phyloP scores from a whole-genome alignment of 2,888 invertebrate genomes.

The Cheilosia soror region DNA sequence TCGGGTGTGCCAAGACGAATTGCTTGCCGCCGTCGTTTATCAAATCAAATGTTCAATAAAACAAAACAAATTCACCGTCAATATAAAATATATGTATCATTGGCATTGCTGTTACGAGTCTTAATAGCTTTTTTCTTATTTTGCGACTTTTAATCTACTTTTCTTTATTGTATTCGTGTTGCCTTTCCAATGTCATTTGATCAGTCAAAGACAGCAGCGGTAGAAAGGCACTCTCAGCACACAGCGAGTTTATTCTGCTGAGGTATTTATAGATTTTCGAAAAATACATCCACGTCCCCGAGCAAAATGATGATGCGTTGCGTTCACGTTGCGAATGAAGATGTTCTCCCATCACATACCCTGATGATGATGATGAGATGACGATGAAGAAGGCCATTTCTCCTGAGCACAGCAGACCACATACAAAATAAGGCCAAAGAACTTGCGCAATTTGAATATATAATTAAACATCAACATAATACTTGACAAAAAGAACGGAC shows the following conservation, averaged over 20 bases:
- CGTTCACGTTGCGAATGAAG: slow-evolving; percentile 60
- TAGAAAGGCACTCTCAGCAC: slow-evolving; percentile 13
- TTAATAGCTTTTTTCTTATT: slow-evolving; percentile 28
- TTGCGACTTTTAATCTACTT: slow-evolving; percentile 9
- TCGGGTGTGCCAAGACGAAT: slow-evolving; percentile 55
- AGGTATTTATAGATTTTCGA: slow-evolving; percentile 59
- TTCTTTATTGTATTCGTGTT: slow-evolving; percentile 26
- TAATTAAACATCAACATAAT: slow-evolving; percentile 54
- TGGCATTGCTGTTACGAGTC: slow-evolving; percentile 56
- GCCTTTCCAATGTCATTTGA: slow-evolving; percentile 72
- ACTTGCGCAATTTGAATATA: slow-evolving; percentile 64
- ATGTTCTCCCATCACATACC: slow-evolving; percentile 44
- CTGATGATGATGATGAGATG: slow-evolving; percentile 12
- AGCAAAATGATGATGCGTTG: slow-evolving; percentile 49
- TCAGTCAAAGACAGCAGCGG: slow-evolving; percentile 45
- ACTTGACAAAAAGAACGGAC: slow-evolving; percentile 23
- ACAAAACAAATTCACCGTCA: slow-evolving; percentile 50
- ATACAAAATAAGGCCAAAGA: slow-evolving; percentile 62
- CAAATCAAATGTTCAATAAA: slow-evolving; percentile 35
- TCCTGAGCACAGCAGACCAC: slow-evolving; percentile 21
- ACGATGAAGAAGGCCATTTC: slow-evolving; percentile 40
- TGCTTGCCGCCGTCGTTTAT: slow-evolving; percentile 46
- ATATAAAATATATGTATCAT: slow-evolving; percentile 61
- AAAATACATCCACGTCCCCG: slow-evolving; percentile 44
- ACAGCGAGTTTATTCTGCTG: slow-evolving; percentile 54